Base-by-base conservation (phyloP, 1,140 invertebrate genomes). In the Heliconius himera region DNA sequence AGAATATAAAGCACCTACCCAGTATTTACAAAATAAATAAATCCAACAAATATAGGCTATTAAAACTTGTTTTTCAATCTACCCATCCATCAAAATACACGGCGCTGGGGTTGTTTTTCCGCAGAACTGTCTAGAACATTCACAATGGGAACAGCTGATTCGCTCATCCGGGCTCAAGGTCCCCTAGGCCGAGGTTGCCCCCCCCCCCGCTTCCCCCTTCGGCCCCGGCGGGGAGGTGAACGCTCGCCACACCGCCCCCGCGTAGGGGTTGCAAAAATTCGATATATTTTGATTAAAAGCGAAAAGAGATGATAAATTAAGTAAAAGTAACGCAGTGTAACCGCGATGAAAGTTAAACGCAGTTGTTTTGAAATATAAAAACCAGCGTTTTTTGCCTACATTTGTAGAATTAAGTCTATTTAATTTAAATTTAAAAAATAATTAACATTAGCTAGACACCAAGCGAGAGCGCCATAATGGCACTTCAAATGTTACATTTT, bases 101-200 rank as follows among this genome's bases (percentile, higher is more conserved):
- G 36, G 66, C 74, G 13, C 54, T 29, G 20, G 26, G 73, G 72
- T 74, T 70, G 41, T 38, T 75, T 74, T 72, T 73, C 74, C 66
- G 46, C 49, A 46, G 54, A 75, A 71, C n/a, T 60, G 60, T 80
- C 78, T 70, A 54, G 66, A 77, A 79, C 18, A 38, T 20, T 71
- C 74, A 80, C 78, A 80, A 76, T 72, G 74, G 38, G 78, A 83
- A 78, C 82, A 84, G 82, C 82, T 84, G 82, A 84, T 84, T 78
- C 82, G 82, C 79, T 77, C 73, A 74, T 81, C 82, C 82, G 75
- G 78, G 80, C 80, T 84, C 82, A 84, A 84, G 82, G 82, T 84
- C 82, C 73, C 82, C 72, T 66, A 76, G 79, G 79, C 75, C 79
- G 79, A 77, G 79, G 79, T 49, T 74, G 79, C 77, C 77, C 74